A percentile compares a stretch with the other conserved stretches of the same genome.
These are phyloP conservation scores for Henricia sp. DNA, from an alignment of 53 echinoderm and acorn worm species.

Conservation along the genomic window DNA sequence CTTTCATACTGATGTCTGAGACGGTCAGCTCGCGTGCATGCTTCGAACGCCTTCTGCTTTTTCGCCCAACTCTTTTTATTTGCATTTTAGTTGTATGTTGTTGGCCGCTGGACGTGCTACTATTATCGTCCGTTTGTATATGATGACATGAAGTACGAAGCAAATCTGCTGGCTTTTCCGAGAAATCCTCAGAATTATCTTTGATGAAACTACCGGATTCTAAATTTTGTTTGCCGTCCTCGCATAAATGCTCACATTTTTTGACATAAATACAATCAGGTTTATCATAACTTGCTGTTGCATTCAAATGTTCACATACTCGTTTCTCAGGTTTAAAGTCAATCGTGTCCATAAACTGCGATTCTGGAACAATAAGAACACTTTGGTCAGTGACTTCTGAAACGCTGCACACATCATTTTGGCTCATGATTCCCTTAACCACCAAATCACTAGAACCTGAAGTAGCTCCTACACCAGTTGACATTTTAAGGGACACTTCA, in stretches of 20 bases:
- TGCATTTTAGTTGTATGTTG: neutral
- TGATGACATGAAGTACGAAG: no score
- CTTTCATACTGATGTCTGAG: constrained; percentile 75
- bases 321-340: neutral
- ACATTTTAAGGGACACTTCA: neutral
- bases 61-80: constrained; percentile 6
- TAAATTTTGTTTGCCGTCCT: no score
- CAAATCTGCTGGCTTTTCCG: neutral
- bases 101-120: neutral
- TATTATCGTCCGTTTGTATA: neutral
- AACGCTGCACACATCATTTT: neutral
- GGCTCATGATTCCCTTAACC: neutral
- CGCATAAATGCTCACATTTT: neutral
- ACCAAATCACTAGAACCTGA: neutral
- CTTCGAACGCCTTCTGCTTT: constrained; percentile 28
- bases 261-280: neutral
- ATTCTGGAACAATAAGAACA: constrained; percentile 6
- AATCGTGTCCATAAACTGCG: constrained; percentile 9
- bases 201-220: neutral
- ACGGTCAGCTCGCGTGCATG: constrained; percentile 36
- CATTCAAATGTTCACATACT: neutral
- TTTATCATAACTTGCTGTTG: no score
- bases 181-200: neutral
- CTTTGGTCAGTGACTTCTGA: neutral
- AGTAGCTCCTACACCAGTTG: neutral